Base-by-base conservation (phyloP, 2,888 invertebrate species). In the Brachycybe producta region DNA sequence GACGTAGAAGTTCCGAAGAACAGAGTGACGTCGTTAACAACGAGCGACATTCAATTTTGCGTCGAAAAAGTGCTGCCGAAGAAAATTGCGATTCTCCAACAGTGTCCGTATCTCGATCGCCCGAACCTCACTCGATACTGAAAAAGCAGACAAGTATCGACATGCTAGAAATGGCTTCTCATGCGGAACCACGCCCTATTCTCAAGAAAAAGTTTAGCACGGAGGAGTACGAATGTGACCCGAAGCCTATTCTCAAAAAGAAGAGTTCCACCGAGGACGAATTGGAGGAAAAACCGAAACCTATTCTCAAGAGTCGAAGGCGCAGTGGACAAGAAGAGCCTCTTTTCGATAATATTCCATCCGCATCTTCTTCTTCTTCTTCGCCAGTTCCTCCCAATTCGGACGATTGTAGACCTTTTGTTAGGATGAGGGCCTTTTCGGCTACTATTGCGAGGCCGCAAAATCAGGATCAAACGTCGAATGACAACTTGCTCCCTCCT, bases 211-310 rank as follows among this genome's bases (percentile, higher is more conserved):
- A 85, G 63, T 60, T 62, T 40, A 57, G 61, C 61, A 82, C 83
- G 27, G 39, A 24, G 34, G n/a, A n/a, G n/a, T n/a, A n/a, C n/a
- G 26, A 26, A 28, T 57, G 59, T 35, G 30, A 30, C 26, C 59
- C 59, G 7, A 55, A 79, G 59, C 85, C 86, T 2, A 87, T 87
- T 59, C 69, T 87, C 11, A 87, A 87, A 68, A 82, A 84, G 68
- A 85, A 85, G 63, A 80, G 80, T 1, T 80, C 79, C 55, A 77
- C 79, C 0, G 82, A 82, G 61, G 78, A 79, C 40, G 80, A 80
- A 23, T 52, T 53, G 60, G 80, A 78, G 42, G 83, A 60, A n/a
- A 56, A 54, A 26, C 56, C 55, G 8, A 54, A 53, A 59, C 73
- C 76, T 4, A 54, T 54, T n/a, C 19, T 54, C 27, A 54, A 52